Base-by-base conservation (phyloP, 2,113 vertebrate genomes). In the Heloderma charlesbogerti region DNA sequence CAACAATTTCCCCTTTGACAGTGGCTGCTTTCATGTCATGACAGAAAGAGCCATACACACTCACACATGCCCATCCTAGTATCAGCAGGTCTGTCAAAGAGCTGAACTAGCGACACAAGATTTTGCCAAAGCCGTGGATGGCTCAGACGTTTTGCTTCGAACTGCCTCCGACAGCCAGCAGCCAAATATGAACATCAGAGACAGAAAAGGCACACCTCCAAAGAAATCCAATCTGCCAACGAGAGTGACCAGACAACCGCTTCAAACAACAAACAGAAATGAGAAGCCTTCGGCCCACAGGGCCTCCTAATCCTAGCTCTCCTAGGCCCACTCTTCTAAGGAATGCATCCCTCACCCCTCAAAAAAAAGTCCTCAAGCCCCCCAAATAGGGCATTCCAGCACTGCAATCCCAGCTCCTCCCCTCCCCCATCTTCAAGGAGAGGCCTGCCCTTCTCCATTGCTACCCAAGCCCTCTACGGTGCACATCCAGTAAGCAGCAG, bases 161-260 rank as follows among this genome's bases (percentile, higher is more conserved):
- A 86, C 40, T 57, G 37, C 40, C 87, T 71, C 48, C 40, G 83
- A 79, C 43, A 90, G 83, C 16, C 57, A 43, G 74, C n/a, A 71
- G 74, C n/a, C 75, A 90, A 74, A 80, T 31, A 10, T 54, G 60
- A 86, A 75, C 37, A 63, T 12, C 45, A 45, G 66, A 63, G 51
- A 48, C 9, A 57, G n/a, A 43, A 92, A 78, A 86, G 74, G 34
- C 43, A 79, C 60, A 86, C 74, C 89, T 31, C 72, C 34, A 9
- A 86, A 85, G 66, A 69, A 86, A 90, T 86, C 74, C 83, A 79
- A 86, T 80, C 84, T 80, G 83, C 34, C 63, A 90, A 80, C 84
- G 71, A 43, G 48, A 86, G 45, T 63, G 45, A 67, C 34, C 83
- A 79, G 72, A 43, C 57, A 86, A 69, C 43, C 54, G 34, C 45